These are phyloP conservation scores for Athene noctua DNA, from an alignment of 2,113 vertebrate genomes.

Conservation along the genomic window DNA sequence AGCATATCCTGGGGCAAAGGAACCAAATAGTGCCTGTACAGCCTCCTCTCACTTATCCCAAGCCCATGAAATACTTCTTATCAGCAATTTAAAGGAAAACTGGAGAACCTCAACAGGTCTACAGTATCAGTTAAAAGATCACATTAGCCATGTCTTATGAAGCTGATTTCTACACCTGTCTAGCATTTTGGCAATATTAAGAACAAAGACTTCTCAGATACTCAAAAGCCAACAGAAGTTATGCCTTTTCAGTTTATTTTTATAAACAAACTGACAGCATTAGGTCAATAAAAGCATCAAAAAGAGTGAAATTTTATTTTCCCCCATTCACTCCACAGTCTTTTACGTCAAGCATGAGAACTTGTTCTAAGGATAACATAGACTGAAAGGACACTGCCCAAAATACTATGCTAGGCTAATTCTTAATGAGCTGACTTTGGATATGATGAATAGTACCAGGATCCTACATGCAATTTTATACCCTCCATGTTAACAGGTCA, in stretches of 20 bases:
- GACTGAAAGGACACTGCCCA: not conserved
- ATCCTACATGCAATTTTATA: not conserved
- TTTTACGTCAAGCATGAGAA: not conserved
- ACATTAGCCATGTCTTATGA: not conserved
- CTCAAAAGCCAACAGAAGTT: not conserved
- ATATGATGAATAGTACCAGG: not conserved
- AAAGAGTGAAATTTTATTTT: not conserved
- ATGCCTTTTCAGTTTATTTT: not conserved
- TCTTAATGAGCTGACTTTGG: not conserved
- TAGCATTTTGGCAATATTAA: not conserved
- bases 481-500: not conserved
- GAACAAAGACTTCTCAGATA: not conserved
- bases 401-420: not conserved
- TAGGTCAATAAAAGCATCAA: not conserved
- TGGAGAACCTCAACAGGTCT: not conserved
- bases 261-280: not conserved
- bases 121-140: not conserved
- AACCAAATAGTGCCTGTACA: not conserved
- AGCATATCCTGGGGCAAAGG: not conserved
- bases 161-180: not conserved
- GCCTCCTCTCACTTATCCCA: not conserved
- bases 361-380: not conserved
- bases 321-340: not conserved
- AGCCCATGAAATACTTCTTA: not conserved
- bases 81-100: not conserved